phyloP scores from a whole-genome alignment of 2,797 vertebrate species.

The Hipposideros larvatus region DNA sequence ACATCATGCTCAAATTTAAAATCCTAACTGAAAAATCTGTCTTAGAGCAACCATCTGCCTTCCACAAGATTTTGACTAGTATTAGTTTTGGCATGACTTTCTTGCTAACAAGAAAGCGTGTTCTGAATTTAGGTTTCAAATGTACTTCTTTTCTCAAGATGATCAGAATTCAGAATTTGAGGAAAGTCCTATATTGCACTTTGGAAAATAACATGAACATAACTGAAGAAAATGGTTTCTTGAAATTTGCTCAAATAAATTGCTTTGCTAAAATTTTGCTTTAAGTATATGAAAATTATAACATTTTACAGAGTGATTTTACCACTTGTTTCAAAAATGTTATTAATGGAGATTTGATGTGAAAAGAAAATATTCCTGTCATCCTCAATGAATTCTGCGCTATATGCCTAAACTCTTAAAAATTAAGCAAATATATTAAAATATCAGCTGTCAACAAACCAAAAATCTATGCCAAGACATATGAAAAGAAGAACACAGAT shows the following conservation, averaged over 20 bases:
- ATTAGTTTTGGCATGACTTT: slow-evolving; percentile 72
- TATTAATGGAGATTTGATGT: slow-evolving; percentile 74
- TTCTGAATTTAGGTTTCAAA: slow-evolving; percentile 67
- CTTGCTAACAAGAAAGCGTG: slow-evolving; percentile 58
- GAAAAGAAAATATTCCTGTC: slow-evolving; percentile 62
- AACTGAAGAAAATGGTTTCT: slow-evolving; percentile 67
- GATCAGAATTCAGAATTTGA: slow-evolving; percentile 75
- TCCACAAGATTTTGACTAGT: slow-evolving; percentile 69
- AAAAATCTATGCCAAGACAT: slow-evolving; percentile 36
- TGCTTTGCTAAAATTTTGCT: slow-evolving; percentile 70
- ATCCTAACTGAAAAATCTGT: slow-evolving; percentile 71
- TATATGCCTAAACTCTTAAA: slow-evolving; percentile 48
- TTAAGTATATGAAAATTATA: slow-evolving; percentile 73
- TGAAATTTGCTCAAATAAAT: slow-evolving; percentile 69
- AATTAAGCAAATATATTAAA: slow-evolving; percentile 70
- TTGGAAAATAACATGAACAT: slow-evolving; percentile 76
- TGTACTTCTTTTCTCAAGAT: slow-evolving; percentile 70
- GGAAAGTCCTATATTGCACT: slow-evolving; percentile 76
- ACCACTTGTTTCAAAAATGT: slow-evolving; percentile 57
- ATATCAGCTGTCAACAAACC: slow-evolving; percentile 45
- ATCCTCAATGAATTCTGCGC: slow-evolving; percentile 63
- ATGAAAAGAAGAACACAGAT: slow-evolving; percentile 36
- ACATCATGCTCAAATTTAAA: slow-evolving; percentile 73
- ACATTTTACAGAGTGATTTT: slow-evolving; percentile 67
- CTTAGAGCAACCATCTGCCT: slow-evolving; percentile 66